Evolutionary conservation across 2,797 vertebrate genomes (phyloP).

Genomic region (Hafferia zeledoni): DNA sequence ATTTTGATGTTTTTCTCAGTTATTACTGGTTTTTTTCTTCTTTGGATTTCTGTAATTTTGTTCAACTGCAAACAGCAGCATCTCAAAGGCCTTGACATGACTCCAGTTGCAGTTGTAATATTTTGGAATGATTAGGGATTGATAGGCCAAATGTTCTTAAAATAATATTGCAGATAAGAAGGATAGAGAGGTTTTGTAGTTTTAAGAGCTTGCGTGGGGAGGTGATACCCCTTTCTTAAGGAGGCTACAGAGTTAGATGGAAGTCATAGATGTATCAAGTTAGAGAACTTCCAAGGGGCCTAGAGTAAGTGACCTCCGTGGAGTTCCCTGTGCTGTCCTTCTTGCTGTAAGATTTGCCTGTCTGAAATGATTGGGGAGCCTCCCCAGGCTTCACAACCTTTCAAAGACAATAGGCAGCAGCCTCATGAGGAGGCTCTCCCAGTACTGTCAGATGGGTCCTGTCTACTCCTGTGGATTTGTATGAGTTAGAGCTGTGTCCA

Average conservation of each 20-base stretch:
- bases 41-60: not conserved
- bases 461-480: not conserved
- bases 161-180: not conserved
- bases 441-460: not conserved
- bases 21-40: not conserved
- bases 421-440: not conserved
- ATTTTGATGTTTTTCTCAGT: not conserved
- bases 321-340: not conserved
- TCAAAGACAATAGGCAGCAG: not conserved
- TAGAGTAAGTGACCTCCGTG: not conserved
- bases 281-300: not conserved
- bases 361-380: not conserved
- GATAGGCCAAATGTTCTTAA: not conserved
- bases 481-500: fast-evolving
- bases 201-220: not conserved
- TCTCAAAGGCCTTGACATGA: fast-evolving
- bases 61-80: not conserved
- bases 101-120: not conserved
- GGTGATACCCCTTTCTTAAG: not conserved
- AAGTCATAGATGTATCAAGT: fast-evolving
- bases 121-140: not conserved
- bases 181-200: not conserved
- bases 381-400: not conserved
- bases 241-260: not conserved
- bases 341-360: not conserved